phyloP scores from a whole-genome alignment of 2,797 vertebrate genomes.

The Falco novaeseelandiae region DNA sequence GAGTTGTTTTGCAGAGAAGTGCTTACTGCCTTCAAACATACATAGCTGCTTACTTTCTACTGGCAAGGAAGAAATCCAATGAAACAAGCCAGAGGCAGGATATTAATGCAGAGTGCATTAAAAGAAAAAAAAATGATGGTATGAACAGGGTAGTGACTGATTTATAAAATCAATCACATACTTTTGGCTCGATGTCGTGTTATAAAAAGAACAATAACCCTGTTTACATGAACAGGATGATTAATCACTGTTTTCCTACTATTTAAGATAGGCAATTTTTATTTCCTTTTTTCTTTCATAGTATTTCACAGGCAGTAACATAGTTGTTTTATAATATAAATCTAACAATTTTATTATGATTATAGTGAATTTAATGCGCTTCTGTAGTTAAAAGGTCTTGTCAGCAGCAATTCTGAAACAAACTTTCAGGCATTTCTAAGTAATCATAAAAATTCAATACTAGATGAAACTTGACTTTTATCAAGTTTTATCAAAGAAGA shows the following conservation, averaged over 20 bases:
- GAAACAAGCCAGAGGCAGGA: conserved; percentile 57
- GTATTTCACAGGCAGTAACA: neutral
- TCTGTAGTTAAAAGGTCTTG: conserved; percentile 16
- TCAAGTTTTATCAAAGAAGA: neutral
- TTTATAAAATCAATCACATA: conserved; percentile 54
- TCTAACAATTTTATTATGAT: neutral
- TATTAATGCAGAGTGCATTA: conserved; percentile 64
- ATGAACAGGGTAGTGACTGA: conserved; percentile 42
- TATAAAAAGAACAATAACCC: conserved; percentile 66
- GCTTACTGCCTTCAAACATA: conserved; percentile 18
- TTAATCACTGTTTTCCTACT: conserved; percentile 45
- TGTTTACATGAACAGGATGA: conserved; percentile 66
- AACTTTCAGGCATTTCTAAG: conserved; percentile 33
- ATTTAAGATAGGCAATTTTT: conserved; percentile 22
- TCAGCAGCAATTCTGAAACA: conserved; percentile 28
- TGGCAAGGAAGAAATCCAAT: conserved; percentile 61
- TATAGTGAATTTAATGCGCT: neutral
- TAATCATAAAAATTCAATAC: neutral
- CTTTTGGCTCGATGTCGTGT: conserved; percentile 45
- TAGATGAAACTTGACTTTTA: neutral
- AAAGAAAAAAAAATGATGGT: conserved; percentile 44
- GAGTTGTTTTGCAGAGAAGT: neutral
- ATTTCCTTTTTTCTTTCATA: neutral
- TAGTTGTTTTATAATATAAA: conserved; percentile 1
- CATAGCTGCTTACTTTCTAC: conserved; percentile 6